Conservation (phyloP, 2,113 vertebrate species). For the Scomber colias region DNA sequence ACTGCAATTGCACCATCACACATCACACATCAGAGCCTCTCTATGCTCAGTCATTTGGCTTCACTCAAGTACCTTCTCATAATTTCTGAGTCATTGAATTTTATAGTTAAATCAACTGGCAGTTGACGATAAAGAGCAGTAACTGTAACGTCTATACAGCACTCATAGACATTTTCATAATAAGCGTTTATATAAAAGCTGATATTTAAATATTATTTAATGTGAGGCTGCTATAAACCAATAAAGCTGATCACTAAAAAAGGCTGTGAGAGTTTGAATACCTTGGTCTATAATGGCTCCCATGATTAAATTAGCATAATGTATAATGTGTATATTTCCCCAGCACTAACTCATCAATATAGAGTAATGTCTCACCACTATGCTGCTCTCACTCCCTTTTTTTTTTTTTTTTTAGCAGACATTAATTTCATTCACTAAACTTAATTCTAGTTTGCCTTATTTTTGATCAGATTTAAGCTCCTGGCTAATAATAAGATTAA, state of each 20-base stretch:
- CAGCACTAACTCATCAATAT: no score
- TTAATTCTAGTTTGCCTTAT: no score
- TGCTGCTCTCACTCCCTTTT: no score
- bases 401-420: no score
- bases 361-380: no score
- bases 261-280: no score
- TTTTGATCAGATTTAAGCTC: no score
- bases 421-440: no score
- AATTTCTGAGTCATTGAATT: slow-evolving; percentile 18
- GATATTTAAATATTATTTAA: neutral
- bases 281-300: no score
- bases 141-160: neutral
- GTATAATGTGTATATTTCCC: no score
- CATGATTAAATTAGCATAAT: no score
- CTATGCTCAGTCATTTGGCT: slow-evolving; percentile 5
- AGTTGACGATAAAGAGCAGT: neutral
- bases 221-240: neutral
- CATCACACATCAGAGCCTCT: neutral
- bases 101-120: neutral
- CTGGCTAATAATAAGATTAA: no score
- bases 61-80: slow-evolving; percentile 4
- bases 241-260: neutral
- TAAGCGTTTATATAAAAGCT: neutral
- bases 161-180: neutral
- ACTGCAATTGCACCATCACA: neutral